phyloP scores from a whole-genome alignment of 2,888 invertebrate species.

The Heliconius aoede region DNA sequence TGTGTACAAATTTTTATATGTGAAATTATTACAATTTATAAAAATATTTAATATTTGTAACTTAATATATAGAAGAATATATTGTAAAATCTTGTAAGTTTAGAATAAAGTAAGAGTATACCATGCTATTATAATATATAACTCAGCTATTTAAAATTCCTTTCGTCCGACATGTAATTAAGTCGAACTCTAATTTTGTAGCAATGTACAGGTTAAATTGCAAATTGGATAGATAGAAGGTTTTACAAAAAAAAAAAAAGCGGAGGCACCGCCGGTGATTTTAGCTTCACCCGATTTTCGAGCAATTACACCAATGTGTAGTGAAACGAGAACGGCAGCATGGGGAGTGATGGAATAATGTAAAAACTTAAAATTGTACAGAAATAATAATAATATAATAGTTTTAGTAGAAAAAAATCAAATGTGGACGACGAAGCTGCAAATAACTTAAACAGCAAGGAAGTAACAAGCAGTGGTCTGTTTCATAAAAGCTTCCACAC shows the following conservation, averaged over 20 bases:
- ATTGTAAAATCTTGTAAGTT: not conserved
- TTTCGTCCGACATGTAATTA: conserved; percentile 35
- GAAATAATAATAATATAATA: no score
- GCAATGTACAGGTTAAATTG: conserved; percentile 33
- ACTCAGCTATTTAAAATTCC: conserved; percentile 35
- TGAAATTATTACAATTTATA: not conserved
- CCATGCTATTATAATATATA: not conserved
- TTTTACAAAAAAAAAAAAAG: conserved; percentile 36
- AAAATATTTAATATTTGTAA: not conserved
- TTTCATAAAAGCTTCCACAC: not conserved
- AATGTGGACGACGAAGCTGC: no score
- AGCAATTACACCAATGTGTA: conserved; percentile 24
- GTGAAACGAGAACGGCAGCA: conserved; percentile 10
- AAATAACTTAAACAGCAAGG: not conserved
- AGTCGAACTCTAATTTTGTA: conserved; percentile 34
- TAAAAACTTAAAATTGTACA: not conserved
- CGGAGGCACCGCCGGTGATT: conserved; percentile 24
- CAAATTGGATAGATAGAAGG: conserved; percentile 36
- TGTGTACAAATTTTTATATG: no score
- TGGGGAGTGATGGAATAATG: not conserved
- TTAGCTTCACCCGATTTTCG: conserved; percentile 29
- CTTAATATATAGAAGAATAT: not conserved
- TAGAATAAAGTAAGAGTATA: not conserved
- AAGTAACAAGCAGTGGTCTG: not conserved
- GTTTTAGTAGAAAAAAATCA: no score